phyloP scores from a whole-genome alignment of 2,797 vertebrate species.

The Borostomias antarcticus region DNA sequence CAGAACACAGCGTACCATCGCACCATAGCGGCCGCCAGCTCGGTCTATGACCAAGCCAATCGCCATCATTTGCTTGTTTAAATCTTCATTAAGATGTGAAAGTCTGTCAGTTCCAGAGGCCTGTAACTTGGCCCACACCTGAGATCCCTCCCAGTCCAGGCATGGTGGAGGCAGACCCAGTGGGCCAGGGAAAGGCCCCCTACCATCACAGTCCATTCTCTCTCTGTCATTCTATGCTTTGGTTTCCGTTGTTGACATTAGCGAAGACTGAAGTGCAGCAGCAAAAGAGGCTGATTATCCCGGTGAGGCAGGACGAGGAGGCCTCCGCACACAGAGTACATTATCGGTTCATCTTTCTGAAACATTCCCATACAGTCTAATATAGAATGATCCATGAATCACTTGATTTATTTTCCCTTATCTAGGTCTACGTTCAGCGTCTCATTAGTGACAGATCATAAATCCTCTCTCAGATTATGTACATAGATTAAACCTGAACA shows the following conservation, averaged over 20 bases:
- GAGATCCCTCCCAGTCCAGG: neutral
- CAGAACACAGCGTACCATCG: no score
- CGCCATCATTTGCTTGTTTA: conserved; percentile 55
- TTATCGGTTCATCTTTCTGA: conserved; percentile 50
- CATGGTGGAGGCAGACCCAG: no score
- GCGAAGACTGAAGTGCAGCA: neutral
- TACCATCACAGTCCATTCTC: neutral
- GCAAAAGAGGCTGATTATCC: neutral
- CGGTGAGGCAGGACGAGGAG: neutral
- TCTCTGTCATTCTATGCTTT: neutral
- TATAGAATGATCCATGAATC: neutral
- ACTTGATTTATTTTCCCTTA: conserved; percentile 68
- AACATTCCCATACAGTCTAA: conserved; percentile 55
- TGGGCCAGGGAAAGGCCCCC: no score
- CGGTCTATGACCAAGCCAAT: no score
- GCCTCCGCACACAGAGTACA: neutral
- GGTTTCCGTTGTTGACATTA: no score
- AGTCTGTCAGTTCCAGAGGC: conserved; percentile 18
- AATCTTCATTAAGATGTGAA: conserved; percentile 41
- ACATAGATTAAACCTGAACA: conserved; percentile 68
- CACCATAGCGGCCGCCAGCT: no score
- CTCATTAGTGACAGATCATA: conserved; percentile 55
- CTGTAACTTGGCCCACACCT: conserved; percentile 21
- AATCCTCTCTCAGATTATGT: conserved; percentile 69
- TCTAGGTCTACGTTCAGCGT: conserved; percentile 42